phyloP scores from a whole-genome alignment of 2,888 invertebrate genomes.

The Hybos culiciformis region DNA sequence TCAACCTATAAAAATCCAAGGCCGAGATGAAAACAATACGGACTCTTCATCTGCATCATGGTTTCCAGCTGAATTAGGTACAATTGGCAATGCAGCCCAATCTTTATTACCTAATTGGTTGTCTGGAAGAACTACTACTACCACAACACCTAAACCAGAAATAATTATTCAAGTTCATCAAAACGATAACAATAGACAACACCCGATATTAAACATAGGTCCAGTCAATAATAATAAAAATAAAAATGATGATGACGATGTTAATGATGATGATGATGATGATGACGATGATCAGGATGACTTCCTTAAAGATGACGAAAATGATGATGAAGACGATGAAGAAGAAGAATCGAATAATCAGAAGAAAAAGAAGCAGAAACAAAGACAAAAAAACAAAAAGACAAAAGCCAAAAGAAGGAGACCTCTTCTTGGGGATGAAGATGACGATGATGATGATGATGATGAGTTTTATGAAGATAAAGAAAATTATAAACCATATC shows the following conservation, averaged over 20 bases:
- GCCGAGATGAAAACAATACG: background rate
- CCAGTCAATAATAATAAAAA: background rate
- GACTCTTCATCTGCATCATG: background rate
- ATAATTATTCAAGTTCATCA: slow-evolving; percentile 5
- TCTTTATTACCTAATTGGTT: slow-evolving; percentile 4
- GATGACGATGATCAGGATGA: background rate
- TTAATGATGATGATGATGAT: background rate
- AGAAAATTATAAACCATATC: background rate
- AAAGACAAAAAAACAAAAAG: background rate
- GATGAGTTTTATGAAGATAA: background rate
- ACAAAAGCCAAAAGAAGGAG: background rate
- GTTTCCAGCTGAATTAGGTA: slow-evolving; percentile 1
- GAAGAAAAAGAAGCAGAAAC: too few relatives aligned
- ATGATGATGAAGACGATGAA: background rate
- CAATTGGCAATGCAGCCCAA: slow-evolving; percentile 2
- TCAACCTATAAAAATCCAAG: slow-evolving; percentile 10
- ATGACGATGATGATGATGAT: background rate
- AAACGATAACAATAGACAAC: too few relatives aligned
- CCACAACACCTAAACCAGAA: slow-evolving; percentile 3
- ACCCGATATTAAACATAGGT: background rate
- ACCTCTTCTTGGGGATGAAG: background rate
- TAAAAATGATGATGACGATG: background rate
- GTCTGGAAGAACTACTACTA: background rate
- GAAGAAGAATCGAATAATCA: background rate
- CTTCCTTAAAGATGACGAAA: background rate